Evolutionary conservation across 2,113 vertebrate species (phyloP).

Genomic region (Apodemus speciosus): DNA sequence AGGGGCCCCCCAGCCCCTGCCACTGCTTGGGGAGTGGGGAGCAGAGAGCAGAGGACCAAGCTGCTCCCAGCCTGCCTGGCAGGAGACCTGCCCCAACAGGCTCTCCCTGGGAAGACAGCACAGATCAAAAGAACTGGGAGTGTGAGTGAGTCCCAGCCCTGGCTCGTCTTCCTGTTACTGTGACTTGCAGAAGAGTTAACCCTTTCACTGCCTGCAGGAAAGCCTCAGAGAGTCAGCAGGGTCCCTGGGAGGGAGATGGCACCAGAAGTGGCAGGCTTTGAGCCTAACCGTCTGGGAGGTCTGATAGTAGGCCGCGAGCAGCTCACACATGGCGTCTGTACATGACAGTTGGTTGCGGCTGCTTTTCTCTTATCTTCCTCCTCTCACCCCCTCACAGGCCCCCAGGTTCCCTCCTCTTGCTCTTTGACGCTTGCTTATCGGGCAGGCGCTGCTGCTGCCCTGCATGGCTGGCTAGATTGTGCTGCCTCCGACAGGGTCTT

Average conservation of each 20-base stretch:
- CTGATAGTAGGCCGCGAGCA: not conserved
- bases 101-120: constrained; percentile 48
- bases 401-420: not conserved
- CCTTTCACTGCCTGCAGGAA: constrained; percentile 73
- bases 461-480: constrained; percentile 1
- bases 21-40: constrained; percentile 48
- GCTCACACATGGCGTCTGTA: not conserved
- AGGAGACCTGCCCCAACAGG: constrained; percentile 80
- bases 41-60: constrained; percentile 46
- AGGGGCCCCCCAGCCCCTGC: constrained; percentile 66
- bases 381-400: not conserved
- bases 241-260: not conserved
- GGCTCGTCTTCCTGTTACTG: constrained; percentile 74
- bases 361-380: not conserved
- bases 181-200: constrained; percentile 69
- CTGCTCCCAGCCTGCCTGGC: constrained; percentile 65
- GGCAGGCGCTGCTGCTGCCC: not conserved
- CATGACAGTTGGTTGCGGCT: not conserved
- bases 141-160: constrained; percentile 75
- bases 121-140: constrained; percentile 81
- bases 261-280: not conserved
- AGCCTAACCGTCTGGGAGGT: not conserved
- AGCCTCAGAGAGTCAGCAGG: not conserved
- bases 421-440: constrained; percentile 7
- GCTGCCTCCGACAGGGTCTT: not conserved